Conservation (phyloP, 2,888 invertebrate species). For the Melanophora roralis region DNA sequence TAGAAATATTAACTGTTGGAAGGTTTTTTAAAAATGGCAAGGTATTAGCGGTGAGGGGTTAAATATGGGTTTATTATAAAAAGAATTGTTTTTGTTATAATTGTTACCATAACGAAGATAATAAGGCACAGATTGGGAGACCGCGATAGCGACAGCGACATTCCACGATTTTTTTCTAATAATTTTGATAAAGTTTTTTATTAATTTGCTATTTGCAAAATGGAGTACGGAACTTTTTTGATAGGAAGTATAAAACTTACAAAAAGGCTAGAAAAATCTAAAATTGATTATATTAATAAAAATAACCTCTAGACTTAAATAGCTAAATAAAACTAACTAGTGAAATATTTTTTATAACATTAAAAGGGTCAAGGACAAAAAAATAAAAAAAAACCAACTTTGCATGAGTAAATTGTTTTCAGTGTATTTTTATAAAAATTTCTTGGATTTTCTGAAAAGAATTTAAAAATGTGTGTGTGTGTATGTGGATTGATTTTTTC, state of each 20-base stretch:
- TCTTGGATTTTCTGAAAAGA: slow-evolving; percentile 28
- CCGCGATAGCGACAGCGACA: slow-evolving; percentile 78
- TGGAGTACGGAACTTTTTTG: too few species aligned
- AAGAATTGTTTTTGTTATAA: slow-evolving; percentile 38
- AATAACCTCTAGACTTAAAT: background rate
- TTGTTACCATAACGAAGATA: slow-evolving; percentile 41
- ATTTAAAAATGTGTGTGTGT: slow-evolving; percentile 58
- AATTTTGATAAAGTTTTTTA: slow-evolving; percentile 19
- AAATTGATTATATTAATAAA: slow-evolving; percentile 47
- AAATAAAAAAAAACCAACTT: slow-evolving; percentile 41
- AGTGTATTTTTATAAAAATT: slow-evolving; percentile 51
- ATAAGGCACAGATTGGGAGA: slow-evolving; percentile 78
- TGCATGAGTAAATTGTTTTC: slow-evolving; percentile 49
- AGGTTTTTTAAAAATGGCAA: slow-evolving; percentile 41
- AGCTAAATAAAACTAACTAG: slow-evolving; percentile 38
- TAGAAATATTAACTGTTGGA: background rate
- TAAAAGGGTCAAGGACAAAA: too few species aligned
- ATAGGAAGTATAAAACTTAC: slow-evolving; percentile 59
- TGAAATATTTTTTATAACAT: slow-evolving; percentile 42
- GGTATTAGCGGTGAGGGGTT: slow-evolving; percentile 50
- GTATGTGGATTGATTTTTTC: slow-evolving; percentile 59
- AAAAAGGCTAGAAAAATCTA: slow-evolving; percentile 60
- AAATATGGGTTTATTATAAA: slow-evolving; percentile 27
- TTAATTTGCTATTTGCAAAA: slow-evolving; percentile 26
- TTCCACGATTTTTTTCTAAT: slow-evolving; percentile 70